These are phyloP conservation scores for Campylomormyrus tamandua DNA, from an alignment of 2,113 vertebrate genomes.

Conservation along the genomic window DNA sequence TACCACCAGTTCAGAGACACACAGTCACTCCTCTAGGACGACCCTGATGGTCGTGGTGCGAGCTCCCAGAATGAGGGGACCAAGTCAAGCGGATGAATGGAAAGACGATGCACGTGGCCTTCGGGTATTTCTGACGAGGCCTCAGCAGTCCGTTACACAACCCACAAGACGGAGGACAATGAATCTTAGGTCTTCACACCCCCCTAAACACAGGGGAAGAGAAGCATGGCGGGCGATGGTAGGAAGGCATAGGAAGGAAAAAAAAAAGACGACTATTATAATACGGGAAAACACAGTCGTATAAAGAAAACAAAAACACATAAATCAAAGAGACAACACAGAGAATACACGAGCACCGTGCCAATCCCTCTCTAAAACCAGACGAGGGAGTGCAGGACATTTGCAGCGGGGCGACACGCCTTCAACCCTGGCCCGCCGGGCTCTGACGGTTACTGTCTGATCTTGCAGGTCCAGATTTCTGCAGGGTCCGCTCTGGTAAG, in stretches of 20 bases:
- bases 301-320: neutral
- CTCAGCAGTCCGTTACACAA: neutral
- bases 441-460: conserved; percentile 44
- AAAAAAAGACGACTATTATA: neutral
- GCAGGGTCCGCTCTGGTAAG: conserved; percentile 53
- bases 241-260: neutral
- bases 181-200: neutral
- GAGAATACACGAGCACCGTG: neutral
- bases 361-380: neutral
- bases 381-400: neutral
- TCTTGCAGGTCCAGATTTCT: conserved; percentile 49
- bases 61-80: neutral
- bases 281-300: neutral
- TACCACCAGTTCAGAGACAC: neutral
- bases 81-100: neutral
- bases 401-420: conserved; percentile 24
- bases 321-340: neutral
- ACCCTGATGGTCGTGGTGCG: neutral
- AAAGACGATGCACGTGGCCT: neutral
- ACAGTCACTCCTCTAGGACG: neutral
- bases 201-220: neutral
- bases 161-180: neutral
- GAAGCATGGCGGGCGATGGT: neutral
- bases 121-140: neutral
- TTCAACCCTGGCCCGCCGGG: conserved; percentile 16